Evolutionary conservation across 53 echinoderm and acorn worm genomes (phyloP).

Genomic region (Paracentrotus lividus): DNA sequence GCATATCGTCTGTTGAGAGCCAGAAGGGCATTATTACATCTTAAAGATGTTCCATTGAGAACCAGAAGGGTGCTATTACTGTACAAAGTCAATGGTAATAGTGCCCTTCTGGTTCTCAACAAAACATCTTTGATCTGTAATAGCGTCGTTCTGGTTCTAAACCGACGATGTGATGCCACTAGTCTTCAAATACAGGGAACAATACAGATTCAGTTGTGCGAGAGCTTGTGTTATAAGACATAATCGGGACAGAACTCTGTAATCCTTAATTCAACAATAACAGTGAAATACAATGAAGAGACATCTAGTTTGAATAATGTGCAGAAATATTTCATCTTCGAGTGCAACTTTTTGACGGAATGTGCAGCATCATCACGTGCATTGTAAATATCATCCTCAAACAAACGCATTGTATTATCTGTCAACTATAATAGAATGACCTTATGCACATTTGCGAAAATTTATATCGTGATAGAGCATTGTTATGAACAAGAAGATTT

Average conservation of each 20-base stretch:
- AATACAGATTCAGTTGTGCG: neutral
- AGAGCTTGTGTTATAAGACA: neutral
- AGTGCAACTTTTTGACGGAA: constrained; percentile 21
- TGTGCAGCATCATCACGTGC: neutral
- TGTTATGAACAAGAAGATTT: neutral
- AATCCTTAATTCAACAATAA: neutral
- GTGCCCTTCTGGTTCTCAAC: no score
- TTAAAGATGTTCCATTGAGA: no score
- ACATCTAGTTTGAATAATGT: neutral
- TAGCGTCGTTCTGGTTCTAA: no score
- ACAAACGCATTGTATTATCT: neutral
- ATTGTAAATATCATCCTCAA: neutral
- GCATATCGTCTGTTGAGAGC: no score
- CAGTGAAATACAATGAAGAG: neutral
- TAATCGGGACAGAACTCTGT: neutral
- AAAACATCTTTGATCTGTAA: no score
- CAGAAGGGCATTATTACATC: no score
- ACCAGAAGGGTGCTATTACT: no score
- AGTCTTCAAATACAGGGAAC: neutral
- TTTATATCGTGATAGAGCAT: neutral
- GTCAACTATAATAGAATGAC: neutral
- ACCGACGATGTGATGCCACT: neutral
- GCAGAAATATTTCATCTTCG: neutral
- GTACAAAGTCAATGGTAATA: no score
- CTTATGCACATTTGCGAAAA: neutral